These are phyloP conservation scores for Drosophila lacteicornis DNA, from an alignment of 1,140 invertebrate species.

Conservation along the genomic window DNA sequence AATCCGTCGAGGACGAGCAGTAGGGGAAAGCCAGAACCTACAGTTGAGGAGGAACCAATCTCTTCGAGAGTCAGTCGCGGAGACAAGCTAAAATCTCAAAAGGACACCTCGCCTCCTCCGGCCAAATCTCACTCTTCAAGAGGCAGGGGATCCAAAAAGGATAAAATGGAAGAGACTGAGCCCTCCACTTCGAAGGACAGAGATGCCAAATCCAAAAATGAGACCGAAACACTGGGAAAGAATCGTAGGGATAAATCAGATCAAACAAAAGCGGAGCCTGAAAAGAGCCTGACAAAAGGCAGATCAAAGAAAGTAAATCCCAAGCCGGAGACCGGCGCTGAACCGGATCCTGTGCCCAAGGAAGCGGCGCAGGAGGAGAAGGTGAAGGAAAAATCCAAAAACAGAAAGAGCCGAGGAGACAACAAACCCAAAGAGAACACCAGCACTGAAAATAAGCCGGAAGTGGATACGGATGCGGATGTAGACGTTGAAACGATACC, in stretches of 20 bases:
- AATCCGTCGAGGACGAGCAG: background rate
- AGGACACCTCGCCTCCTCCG: background rate
- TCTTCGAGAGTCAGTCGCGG: constrained; percentile 9
- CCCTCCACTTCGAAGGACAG: background rate
- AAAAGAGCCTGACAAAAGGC: background rate
- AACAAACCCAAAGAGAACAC: background rate
- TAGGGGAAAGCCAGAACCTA: background rate
- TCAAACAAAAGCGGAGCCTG: background rate
- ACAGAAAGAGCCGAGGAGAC: background rate
- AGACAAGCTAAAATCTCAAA: constrained; percentile 4
- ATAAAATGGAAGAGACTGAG: background rate
- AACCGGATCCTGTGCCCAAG: background rate
- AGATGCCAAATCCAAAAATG: background rate
- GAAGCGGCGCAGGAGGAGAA: background rate
- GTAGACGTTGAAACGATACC: background rate
- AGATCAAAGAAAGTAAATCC: background rate
- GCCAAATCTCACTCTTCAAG: background rate
- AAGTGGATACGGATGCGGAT: background rate
- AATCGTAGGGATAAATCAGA: background rate
- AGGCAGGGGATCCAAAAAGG: no score
- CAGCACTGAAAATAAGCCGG: background rate
- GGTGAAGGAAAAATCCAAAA: background rate
- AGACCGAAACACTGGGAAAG: background rate
- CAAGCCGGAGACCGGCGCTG: background rate
- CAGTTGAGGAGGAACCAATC: background rate